Percentiles rank a stretch among this genome's conserved stretches.
These are phyloP conservation scores for Sphenodon punctatus DNA, from an alignment of 2,797 vertebrate genomes.

Conservation along the genomic window DNA sequence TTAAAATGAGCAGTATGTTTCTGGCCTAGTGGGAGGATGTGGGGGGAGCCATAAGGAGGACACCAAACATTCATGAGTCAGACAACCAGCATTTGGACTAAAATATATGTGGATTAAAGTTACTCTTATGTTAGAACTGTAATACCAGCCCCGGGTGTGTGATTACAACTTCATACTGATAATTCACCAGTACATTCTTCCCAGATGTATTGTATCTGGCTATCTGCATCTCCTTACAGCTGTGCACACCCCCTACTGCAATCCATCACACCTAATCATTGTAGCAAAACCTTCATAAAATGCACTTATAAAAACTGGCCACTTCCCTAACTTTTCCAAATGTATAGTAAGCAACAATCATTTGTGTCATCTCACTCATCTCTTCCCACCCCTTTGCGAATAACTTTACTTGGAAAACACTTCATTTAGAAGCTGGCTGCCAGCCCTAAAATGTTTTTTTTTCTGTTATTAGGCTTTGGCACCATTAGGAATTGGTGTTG, in stretches of 20 bases:
- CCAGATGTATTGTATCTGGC: no score
- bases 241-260: neutral
- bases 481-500: slow-evolving; percentile 79
- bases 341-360: neutral
- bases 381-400: neutral
- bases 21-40: neutral
- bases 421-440: neutral
- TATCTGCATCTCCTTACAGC: neutral
- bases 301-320: neutral
- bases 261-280: neutral
- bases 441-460: neutral
- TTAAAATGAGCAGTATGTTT: slow-evolving; percentile 21
- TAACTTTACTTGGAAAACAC: neutral
- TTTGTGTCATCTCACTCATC: neutral
- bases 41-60: neutral
- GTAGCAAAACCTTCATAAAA: neutral
- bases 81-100: neutral
- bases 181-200: neutral
- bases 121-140: slow-evolving; percentile 12
- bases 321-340: neutral
- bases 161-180: neutral
- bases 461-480: slow-evolving; percentile 76
- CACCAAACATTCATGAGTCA: neutral
- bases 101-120: neutral
- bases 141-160: neutral